A percentile compares a stretch with the other conserved stretches of the same genome.
Conservation (phyloP, 2,113 vertebrate genomes). For the Oncorhynchus masou region DNA sequence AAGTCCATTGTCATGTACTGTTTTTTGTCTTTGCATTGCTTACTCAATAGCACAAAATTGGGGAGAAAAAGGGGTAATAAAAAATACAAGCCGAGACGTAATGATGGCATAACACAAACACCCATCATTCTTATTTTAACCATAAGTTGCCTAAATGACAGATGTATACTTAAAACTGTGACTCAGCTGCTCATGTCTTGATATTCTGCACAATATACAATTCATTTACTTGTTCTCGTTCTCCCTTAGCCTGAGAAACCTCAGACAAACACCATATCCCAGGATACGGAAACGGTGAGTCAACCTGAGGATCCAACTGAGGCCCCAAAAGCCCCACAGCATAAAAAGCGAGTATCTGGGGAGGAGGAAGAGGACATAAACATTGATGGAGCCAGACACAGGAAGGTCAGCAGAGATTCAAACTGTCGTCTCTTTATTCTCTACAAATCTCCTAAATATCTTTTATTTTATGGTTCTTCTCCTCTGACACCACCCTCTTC, state of each 20-base stretch:
- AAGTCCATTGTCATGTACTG: too few relatives aligned
- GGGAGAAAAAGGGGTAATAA: too few relatives aligned
- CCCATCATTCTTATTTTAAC: too few relatives aligned
- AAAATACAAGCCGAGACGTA: too few relatives aligned
- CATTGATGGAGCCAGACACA: slow-evolving; percentile 32
- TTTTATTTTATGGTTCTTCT: background rate
- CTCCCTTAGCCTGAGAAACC: slow-evolving; percentile 52
- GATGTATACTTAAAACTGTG: too few relatives aligned
- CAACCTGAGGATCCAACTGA: slow-evolving; percentile 34
- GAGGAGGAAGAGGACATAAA: slow-evolving; percentile 29
- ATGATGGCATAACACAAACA: too few relatives aligned
- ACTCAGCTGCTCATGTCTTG: background rate
- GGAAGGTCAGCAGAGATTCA: slow-evolving; percentile 50
- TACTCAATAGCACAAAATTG: too few relatives aligned
- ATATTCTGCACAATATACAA: background rate
- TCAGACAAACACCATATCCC: slow-evolving; percentile 40
- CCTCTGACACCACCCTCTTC: background rate
- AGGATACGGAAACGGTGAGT: slow-evolving; percentile 12
- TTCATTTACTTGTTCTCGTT: background rate
- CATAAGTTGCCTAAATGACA: too few relatives aligned
- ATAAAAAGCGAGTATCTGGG: slow-evolving; percentile 39
- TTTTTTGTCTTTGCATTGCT: too few relatives aligned
- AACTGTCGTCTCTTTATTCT: background rate
- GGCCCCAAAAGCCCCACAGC: slow-evolving; percentile 21
- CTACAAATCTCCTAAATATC: too few relatives aligned